Evolutionary conservation across 2,797 vertebrate genomes (phyloP).

Genomic region (Taeniopygia guttata): DNA sequence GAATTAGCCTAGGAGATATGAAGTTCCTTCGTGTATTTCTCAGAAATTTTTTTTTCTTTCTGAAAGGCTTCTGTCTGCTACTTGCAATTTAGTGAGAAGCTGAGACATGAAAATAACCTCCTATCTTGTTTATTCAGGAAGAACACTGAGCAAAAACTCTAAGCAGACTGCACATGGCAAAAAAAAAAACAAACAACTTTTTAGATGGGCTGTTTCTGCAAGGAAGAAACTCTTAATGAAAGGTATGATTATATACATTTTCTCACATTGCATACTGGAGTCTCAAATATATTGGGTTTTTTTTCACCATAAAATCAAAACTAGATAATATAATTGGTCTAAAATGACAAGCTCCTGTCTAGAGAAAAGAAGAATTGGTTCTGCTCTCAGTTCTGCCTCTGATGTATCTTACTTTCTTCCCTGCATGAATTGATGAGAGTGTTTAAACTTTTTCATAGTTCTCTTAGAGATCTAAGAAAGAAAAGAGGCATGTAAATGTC

Average conservation of each 20-base stretch:
- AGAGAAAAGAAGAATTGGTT: background rate
- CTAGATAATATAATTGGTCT: background rate
- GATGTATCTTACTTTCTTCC: background rate
- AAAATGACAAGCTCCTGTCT: background rate
- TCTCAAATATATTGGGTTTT: background rate
- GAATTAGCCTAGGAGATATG: background rate
- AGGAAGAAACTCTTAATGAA: background rate
- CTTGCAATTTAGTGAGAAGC: conserved; percentile 5
- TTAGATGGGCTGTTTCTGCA: background rate
- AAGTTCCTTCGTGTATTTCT: background rate
- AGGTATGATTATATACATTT: background rate
- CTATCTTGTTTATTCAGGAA: conserved; percentile 1
- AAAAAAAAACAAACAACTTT: background rate
- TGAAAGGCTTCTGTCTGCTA: background rate
- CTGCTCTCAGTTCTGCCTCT: background rate
- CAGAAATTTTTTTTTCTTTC: background rate
- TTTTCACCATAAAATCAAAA: background rate
- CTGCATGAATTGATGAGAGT: background rate
- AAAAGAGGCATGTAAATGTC: background rate
- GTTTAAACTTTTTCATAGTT: background rate
- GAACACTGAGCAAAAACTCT: background rate
- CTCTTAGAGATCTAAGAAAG: background rate
- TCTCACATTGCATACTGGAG: background rate
- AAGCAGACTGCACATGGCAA: background rate
- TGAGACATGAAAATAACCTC: background rate